Evolutionary conservation across 2,888 invertebrate genomes (phyloP).

Genomic region (Meghimatium bilineatum): DNA sequence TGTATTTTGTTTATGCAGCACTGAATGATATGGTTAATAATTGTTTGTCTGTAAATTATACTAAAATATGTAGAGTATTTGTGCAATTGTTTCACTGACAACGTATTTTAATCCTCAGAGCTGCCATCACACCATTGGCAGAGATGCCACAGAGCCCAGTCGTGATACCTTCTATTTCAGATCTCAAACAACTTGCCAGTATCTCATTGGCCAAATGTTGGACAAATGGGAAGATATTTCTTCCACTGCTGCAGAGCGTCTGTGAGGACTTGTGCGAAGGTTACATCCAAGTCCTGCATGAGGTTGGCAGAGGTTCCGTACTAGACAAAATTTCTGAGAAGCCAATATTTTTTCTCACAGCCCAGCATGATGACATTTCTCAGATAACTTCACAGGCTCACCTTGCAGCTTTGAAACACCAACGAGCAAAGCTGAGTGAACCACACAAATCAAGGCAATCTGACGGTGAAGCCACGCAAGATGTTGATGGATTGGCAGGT

Average conservation of each 20-base stretch:
- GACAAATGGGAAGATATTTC: conserved; percentile 58
- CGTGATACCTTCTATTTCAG: conserved; percentile 31
- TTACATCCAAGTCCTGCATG: conserved; percentile 73
- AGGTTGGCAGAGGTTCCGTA: conserved; percentile 69
- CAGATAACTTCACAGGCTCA: conserved; percentile 32
- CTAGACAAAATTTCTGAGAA: conserved; percentile 78
- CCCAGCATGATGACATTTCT: conserved; percentile 80
- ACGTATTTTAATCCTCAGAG: conserved; percentile 1
- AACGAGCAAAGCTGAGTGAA: neutral
- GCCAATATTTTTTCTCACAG: conserved; percentile 81
- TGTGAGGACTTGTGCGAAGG: conserved; percentile 72
- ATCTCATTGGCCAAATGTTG: conserved; percentile 41
- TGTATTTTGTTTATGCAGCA: too few relatives aligned
- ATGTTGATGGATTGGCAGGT: neutral
- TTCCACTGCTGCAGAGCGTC: conserved; percentile 65
- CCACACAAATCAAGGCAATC: conserved; percentile 11
- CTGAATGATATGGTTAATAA: too few relatives aligned
- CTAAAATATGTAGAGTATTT: neutral
- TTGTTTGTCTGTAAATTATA: too few relatives aligned
- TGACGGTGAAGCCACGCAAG: neutral
- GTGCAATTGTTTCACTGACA: neutral
- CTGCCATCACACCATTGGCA: conserved; percentile 30
- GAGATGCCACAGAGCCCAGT: conserved; percentile 20
- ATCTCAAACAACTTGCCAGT: conserved; percentile 39
- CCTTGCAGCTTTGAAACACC: neutral